These are phyloP conservation scores for Campoletis sonorensis DNA, from an alignment of 1,140 invertebrate species.

Conservation along the genomic window DNA sequence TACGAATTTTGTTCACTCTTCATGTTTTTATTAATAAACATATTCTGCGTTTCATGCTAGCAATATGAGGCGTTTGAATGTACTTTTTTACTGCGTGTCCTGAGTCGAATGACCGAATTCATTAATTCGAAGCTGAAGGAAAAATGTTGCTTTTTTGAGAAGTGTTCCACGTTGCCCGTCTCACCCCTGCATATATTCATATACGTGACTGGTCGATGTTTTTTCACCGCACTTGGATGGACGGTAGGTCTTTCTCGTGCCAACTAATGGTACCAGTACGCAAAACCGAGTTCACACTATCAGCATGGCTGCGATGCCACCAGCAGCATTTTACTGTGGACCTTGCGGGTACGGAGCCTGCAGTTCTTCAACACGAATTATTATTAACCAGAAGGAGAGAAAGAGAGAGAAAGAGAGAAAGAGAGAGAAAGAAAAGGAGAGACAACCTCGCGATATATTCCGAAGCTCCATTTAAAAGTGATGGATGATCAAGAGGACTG, in stretches of 20 bases:
- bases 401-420: neutral
- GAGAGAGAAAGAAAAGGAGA: conserved; percentile 7
- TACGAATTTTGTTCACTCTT: no score
- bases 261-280: conserved; percentile 30
- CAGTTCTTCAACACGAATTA: conserved; percentile 39
- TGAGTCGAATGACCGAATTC: no score
- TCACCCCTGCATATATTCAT: neutral
- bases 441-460: conserved; percentile 26
- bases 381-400: conserved; percentile 39
- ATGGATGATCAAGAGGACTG: conserved; percentile 51
- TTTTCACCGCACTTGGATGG: neutral
- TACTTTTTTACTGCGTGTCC: no score
- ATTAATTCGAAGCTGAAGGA: no score
- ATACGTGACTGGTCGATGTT: conserved; percentile 33
- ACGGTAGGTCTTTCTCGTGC: neutral
- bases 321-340: neutral
- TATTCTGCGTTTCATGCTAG: no score
- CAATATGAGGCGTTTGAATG: no score
- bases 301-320: neutral
- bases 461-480: conserved; percentile 51
- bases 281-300: conserved; percentile 42
- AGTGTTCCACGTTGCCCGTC: no score
- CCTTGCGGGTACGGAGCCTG: conserved; percentile 2
- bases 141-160: no score
- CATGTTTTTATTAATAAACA: no score